These are phyloP conservation scores for Scaptomyza caliginosa DNA, from an alignment of 2,888 invertebrate species.

Conservation along the genomic window DNA sequence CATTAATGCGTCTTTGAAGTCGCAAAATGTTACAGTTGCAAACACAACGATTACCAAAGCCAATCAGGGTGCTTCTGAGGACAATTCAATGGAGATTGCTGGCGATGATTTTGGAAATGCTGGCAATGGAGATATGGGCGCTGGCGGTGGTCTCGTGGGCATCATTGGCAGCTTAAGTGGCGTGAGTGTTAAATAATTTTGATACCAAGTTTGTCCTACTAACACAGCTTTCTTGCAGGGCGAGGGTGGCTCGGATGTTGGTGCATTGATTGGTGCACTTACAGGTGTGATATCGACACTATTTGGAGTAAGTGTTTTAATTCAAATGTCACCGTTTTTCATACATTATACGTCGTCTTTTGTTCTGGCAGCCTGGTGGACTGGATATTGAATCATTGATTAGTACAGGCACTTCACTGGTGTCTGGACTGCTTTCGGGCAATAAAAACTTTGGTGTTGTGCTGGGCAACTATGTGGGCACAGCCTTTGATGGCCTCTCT, in stretches of 20 bases:
- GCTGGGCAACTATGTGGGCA: conserved; percentile 82
- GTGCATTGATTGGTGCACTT: conserved; percentile 83
- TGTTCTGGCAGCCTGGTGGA: conserved; percentile 79
- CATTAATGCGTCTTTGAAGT: conserved; percentile 47
- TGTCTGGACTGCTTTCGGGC: conserved; percentile 82
- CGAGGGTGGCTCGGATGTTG: conserved; percentile 84
- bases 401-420: conserved; percentile 79
- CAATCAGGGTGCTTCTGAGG: conserved; percentile 53
- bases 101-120: conserved; percentile 23
- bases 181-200: conserved; percentile 62
- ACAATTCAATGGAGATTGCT: conserved; percentile 49
- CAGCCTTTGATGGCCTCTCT: conserved; percentile 83
- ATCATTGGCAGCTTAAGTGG: conserved; percentile 83
- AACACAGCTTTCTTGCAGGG: conserved; percentile 63
- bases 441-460: conserved; percentile 83
- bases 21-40: conserved; percentile 57
- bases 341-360: not conserved
- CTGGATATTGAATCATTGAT: conserved; percentile 82
- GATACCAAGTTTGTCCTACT: not conserved
- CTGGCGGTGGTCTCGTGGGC: conserved; percentile 80
- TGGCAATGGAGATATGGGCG: conserved; percentile 38
- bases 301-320: conserved; percentile 80
- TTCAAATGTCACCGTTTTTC: not conserved
- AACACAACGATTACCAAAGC: conserved; percentile 1
- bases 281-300: conserved; percentile 82